These are phyloP conservation scores for Acleris emargana DNA, from an alignment of 2,888 invertebrate genomes.

Conservation along the genomic window DNA sequence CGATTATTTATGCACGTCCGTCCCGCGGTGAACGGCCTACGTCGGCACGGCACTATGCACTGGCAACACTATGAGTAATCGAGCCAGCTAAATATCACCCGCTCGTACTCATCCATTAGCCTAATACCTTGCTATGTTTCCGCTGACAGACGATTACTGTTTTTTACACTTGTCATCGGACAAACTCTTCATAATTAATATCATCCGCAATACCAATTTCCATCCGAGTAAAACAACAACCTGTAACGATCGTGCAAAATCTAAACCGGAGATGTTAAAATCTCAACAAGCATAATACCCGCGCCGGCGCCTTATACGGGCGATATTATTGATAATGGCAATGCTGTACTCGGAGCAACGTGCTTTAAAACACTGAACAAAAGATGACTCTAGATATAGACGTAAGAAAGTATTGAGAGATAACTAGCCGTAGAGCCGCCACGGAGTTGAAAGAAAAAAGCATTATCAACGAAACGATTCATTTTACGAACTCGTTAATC, in stretches of 20 bases:
- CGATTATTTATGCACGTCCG: constrained; percentile 79
- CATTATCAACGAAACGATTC: constrained; percentile 44
- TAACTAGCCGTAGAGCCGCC: not conserved
- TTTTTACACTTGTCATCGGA: not conserved
- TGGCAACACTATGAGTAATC: constrained; percentile 13
- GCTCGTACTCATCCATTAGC: constrained; percentile 3
- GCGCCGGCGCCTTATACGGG: constrained; percentile 53
- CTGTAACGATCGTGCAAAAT: constrained; percentile 27
- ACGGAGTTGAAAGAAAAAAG: constrained; percentile 1
- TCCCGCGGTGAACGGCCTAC: constrained; percentile 53
- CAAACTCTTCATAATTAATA: not conserved
- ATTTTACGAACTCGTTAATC: constrained; percentile 47
- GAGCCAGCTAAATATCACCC: constrained; percentile 10
- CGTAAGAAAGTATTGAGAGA: constrained; percentile 12
- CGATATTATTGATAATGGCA: constrained; percentile 55
- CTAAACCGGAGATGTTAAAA: constrained; percentile 16
- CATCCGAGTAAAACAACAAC: constrained; percentile 17
- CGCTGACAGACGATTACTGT: not conserved
- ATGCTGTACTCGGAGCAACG: constrained; percentile 46
- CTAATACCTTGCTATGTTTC: not conserved
- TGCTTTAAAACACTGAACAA: constrained; percentile 41
- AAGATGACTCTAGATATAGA: constrained; percentile 41
- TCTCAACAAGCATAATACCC: constrained; percentile 9
- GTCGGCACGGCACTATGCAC: constrained; percentile 30
- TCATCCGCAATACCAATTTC: constrained; percentile 14